Base-by-base conservation (phyloP, 2,888 invertebrate species). In the Metellina segmentata region DNA sequence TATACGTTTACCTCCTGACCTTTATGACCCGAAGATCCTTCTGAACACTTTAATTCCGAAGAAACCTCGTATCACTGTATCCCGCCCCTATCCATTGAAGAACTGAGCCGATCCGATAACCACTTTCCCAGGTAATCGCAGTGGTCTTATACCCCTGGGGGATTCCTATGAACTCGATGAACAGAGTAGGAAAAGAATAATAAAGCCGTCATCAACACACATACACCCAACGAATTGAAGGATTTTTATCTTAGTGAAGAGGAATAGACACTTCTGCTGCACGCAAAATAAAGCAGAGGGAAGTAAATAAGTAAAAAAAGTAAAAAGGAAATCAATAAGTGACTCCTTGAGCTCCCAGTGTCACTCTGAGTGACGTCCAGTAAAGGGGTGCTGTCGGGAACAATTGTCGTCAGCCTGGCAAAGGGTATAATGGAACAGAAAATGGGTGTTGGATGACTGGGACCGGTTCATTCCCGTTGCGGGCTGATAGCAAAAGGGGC, bases 121-220 rank as follows among this genome's bases (percentile, higher is more conserved):
- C 34, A 83, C 74, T 83, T 83, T 72, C 72, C 52, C 53, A 52
- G 77, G 70, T 78, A 70, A 86, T 86, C 86, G 49, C 16, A 8
- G 20, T 86, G n/a, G 19, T 71, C 86, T n/a, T n/a, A 19, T 11
- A n/a, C 70, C 86, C 51, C 70, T 4, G 11, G 79, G 49, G 86
- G 51, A 71, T 79, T 79, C 52, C 19, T 48, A 16, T 16, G 19
- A 51, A 70, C 49, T 61, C 77, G 75, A 77, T 77, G 85, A 75
- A 85, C 72, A 11, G 20, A 7, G 13, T 49, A 16, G 52, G 61
- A 61, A 85, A 85, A 61, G 77, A 77, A 85, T 61, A 75, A 83
- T 72, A 85, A 77, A 88, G 49, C 81, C 71, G 81, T 90, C 79
- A 90, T 83, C 71, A 90, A 85, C 89, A 90, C 78, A 53, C 85